These are phyloP conservation scores for Idaea straminata DNA, from an alignment of 2,888 invertebrate species.

Conservation along the genomic window DNA sequence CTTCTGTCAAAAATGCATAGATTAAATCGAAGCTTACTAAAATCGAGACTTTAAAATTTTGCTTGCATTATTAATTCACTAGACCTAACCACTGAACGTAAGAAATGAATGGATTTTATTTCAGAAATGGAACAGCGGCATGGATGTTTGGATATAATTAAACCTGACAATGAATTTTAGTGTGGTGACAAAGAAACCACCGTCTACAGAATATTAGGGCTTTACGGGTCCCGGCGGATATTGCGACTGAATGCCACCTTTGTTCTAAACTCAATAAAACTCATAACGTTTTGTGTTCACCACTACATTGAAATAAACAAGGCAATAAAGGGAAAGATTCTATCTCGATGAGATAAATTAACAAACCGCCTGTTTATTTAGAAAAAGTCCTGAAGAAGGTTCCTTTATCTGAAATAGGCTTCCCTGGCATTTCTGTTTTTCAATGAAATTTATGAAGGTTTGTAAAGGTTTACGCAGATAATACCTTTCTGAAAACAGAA, in stretches of 20 bases:
- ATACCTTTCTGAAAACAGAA: background rate
- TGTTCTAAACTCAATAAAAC: slow-evolving; percentile 29
- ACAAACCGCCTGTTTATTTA: background rate
- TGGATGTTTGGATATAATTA: slow-evolving; percentile 16
- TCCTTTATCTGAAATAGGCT: background rate
- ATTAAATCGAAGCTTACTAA: too few species aligned
- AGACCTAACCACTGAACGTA: background rate
- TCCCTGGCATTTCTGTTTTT: background rate
- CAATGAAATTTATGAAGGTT: background rate
- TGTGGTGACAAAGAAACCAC: slow-evolving; percentile 19
- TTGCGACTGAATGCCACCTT: slow-evolving; percentile 28
- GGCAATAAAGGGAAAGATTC: slow-evolving; percentile 24
- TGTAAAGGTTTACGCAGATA: background rate
- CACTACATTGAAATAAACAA: slow-evolving; percentile 21
- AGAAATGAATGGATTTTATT: background rate
- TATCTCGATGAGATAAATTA: slow-evolving; percentile 10
- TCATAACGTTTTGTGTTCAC: slow-evolving; percentile 19
- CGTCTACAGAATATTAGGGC: slow-evolving; percentile 19
- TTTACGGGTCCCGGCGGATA: slow-evolving; percentile 23
- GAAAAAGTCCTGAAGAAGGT: background rate
- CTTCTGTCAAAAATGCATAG: too few species aligned
- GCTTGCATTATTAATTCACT: background rate
- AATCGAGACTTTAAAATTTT: background rate
- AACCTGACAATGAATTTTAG: slow-evolving; percentile 19
- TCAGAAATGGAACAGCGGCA: background rate